phyloP scores from a whole-genome alignment of 1,140 invertebrate species.

The Mercenaria mercenaria region DNA sequence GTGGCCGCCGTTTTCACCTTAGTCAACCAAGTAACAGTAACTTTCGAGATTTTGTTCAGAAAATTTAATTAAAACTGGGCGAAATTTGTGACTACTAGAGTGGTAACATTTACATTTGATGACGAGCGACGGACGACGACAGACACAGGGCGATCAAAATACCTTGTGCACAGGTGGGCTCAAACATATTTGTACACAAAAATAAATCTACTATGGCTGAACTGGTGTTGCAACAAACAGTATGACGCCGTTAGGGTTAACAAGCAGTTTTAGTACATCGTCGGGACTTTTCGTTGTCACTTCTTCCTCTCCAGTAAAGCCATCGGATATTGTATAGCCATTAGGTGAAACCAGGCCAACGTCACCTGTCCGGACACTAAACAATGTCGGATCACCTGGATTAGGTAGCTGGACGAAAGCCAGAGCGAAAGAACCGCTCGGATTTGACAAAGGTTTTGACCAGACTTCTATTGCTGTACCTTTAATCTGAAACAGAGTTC shows the following conservation, averaged over 20 bases:
- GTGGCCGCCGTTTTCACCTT: too few species aligned
- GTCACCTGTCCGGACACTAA: constrained; percentile 89
- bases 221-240: constrained; percentile 23
- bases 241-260: constrained; percentile 56
- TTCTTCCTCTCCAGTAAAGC: constrained; percentile 73
- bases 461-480: constrained; percentile 70
- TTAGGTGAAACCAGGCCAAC: constrained; percentile 91
- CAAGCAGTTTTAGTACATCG: neutral
- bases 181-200: too few species aligned
- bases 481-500: constrained; percentile 2
- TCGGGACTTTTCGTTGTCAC: constrained; percentile 85
- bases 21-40: too few species aligned
- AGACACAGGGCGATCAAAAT: too few species aligned
- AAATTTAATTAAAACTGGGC: too few species aligned
- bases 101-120: too few species aligned
- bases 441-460: constrained; percentile 72
- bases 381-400: constrained; percentile 43
- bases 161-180: too few species aligned
- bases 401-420: constrained; percentile 73
- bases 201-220: too few species aligned
- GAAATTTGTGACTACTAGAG: too few species aligned
- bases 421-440: constrained; percentile 72
- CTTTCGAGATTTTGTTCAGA: too few species aligned
- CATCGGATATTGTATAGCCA: constrained; percentile 93
- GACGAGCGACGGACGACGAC: too few species aligned